Evolutionary conservation across 2,797 vertebrate genomes (phyloP).

Genomic region (Netta rufina): DNA sequence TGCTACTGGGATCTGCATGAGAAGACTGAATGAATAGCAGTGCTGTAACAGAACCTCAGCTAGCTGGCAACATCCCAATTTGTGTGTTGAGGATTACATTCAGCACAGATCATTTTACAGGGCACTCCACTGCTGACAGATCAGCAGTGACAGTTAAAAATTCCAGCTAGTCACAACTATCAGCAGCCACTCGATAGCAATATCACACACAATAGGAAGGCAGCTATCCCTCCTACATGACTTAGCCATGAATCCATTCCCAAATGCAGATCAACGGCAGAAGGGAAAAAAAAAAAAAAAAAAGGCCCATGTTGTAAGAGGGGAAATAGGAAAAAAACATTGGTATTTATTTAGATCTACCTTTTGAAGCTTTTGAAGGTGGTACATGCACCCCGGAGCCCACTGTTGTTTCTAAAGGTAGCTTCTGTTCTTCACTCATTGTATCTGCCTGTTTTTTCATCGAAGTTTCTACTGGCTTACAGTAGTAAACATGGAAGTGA

Average conservation of each 20-base stretch:
- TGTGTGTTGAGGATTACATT: not conserved
- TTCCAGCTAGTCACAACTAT: not conserved
- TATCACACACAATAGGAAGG: not conserved
- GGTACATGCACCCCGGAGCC: accelerated
- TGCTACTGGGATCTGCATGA: not conserved
- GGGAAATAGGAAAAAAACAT: not conserved
- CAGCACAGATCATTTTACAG: not conserved
- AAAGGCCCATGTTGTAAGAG: not conserved
- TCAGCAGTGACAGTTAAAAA: not conserved
- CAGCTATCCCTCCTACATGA: not conserved
- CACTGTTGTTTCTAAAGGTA: accelerated
- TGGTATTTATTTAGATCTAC: not conserved
- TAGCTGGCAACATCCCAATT: not conserved
- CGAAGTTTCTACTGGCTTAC: not conserved
- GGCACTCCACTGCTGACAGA: not conserved
- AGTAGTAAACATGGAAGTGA: not conserved
- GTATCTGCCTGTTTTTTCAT: accelerated
- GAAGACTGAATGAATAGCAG: not conserved
- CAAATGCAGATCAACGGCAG: not conserved
- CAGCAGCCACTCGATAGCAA: not conserved
- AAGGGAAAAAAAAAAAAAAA: not conserved
- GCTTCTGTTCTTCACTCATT: accelerated
- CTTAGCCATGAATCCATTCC: not conserved
- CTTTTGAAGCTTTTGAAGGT: not conserved
- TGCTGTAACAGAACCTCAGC: not conserved